These are phyloP conservation scores for Ptychobarbus kaznakovi DNA, from an alignment of 2,797 vertebrate species.

Conservation along the genomic window DNA sequence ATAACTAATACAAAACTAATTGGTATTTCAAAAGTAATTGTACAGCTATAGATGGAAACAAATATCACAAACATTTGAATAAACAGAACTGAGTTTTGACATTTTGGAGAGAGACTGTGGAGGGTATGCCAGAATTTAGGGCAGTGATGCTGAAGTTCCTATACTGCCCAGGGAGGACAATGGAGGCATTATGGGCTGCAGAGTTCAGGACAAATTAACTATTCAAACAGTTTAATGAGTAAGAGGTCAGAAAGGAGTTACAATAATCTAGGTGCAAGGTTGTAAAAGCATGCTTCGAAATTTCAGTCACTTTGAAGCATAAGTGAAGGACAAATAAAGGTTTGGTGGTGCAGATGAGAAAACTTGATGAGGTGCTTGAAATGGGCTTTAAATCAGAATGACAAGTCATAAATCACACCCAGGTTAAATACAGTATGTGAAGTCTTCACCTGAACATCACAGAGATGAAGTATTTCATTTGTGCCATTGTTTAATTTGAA, in stretches of 20 bases:
- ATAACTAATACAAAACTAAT: not conserved
- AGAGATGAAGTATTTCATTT: not conserved
- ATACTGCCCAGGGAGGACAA: not conserved
- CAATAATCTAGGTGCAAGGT: not conserved
- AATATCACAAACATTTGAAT: not conserved
- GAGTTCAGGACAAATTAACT: not conserved
- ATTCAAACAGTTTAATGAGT: slow-evolving; percentile 4
- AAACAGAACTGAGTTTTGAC: not conserved
- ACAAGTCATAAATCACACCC: not conserved
- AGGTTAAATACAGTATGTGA: not conserved
- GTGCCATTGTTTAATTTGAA: slow-evolving; percentile 1
- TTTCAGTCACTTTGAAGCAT: not conserved
- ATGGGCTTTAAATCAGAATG: not conserved
- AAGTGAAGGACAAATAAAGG: not conserved
- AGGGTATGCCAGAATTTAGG: too few species aligned
- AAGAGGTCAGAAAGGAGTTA: not conserved
- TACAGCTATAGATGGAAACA: not conserved
- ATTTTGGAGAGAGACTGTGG: not conserved
- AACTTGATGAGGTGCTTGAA: not conserved
- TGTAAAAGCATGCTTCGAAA: not conserved
- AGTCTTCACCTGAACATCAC: not conserved
- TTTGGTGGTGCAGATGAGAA: not conserved
- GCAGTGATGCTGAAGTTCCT: not conserved
- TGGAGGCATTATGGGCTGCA: not conserved
- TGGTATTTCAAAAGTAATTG: not conserved